A percentile compares a stretch with the other conserved stretches of the same genome.
phyloP scores from a whole-genome alignment of 2,113 vertebrate genomes.

The Camelus bactrianus region DNA sequence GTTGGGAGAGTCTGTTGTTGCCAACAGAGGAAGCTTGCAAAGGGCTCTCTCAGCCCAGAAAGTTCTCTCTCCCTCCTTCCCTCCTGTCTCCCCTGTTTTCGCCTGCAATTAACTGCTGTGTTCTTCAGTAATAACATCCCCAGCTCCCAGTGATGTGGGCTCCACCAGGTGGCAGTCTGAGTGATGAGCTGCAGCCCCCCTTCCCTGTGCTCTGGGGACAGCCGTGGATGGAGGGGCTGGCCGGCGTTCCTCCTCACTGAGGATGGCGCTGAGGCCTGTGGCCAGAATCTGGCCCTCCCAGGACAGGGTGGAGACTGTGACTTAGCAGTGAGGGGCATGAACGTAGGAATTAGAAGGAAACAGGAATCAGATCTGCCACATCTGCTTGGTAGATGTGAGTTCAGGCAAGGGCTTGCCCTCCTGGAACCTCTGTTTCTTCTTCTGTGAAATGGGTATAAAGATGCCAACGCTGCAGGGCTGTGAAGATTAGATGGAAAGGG shows the following conservation, averaged over 20 bases:
- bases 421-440: neutral
- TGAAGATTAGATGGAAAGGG: neutral
- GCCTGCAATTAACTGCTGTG: too few species aligned
- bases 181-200: neutral
- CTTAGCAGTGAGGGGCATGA: fast-evolving
- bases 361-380: fast-evolving
- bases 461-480: fast-evolving
- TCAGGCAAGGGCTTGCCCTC: neutral
- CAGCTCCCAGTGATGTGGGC: neutral
- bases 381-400: neutral
- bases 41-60: too few species aligned
- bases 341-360: neutral
- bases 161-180: constrained; percentile 63
- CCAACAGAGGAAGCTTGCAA: neutral
- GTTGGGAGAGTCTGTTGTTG: neutral
- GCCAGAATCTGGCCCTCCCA: neutral
- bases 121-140: too few species aligned
- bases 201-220: neutral
- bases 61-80: too few species aligned
- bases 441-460: neutral
- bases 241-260: neutral
- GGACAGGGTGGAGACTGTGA: neutral
- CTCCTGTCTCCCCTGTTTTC: neutral
- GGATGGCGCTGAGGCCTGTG: neutral
- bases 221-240: too few species aligned